Percentiles rank a stretch among this genome's conserved stretches.
phyloP scores from a whole-genome alignment of 2,113 vertebrate genomes.

The Labeo catla region DNA sequence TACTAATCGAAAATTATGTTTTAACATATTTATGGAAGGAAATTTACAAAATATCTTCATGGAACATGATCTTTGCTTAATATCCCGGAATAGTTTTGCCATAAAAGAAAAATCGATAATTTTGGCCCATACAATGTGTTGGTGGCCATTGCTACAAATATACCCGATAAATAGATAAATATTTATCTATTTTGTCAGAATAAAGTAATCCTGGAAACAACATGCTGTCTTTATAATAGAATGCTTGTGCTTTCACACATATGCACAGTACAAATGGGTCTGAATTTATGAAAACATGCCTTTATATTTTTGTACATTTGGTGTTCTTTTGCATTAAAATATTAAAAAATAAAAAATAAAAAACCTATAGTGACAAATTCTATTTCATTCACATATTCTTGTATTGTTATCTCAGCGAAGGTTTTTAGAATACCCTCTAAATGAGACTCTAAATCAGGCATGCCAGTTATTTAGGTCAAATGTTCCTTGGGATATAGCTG shows the following conservation, averaged over 20 bases:
- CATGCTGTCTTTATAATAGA: neutral
- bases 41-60: no score
- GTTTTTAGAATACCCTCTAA: neutral
- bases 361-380: no score
- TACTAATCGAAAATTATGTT: no score
- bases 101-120: no score
- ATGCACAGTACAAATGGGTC: neutral
- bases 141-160: no score
- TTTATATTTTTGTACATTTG: neutral
- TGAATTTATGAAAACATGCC: neutral
- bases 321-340: neutral
- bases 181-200: neutral
- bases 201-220: neutral
- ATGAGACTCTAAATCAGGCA: neutral
- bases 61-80: no score
- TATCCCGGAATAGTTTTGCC: no score
- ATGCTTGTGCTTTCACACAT: neutral
- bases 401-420: neutral
- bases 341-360: neutral
- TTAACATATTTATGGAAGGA: no score
- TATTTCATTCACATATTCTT: neutral
- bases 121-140: no score
- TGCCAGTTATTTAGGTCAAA: slow-evolving; percentile 38
- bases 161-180: no score
- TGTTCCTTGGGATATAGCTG: slow-evolving; percentile 2